phyloP scores from a whole-genome alignment of 1,140 invertebrate species.

The Orius insidiosus region DNA sequence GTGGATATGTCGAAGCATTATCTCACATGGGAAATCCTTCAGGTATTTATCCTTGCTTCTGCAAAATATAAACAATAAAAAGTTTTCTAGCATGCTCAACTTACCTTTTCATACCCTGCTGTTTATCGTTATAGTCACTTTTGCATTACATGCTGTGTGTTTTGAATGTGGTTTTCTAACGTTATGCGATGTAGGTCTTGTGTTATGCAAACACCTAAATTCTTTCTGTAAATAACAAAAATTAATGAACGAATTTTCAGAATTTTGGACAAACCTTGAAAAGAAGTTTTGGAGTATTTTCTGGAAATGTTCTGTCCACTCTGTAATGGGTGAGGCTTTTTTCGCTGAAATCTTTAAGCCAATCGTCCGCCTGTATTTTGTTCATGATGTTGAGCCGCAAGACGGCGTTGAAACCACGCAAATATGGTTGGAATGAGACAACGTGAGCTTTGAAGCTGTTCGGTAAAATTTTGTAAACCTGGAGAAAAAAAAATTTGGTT shows the following conservation, averaged over 20 bases:
- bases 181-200: not conserved
- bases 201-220: constrained; percentile 4
- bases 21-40: constrained; percentile 5
- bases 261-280: constrained; percentile 1
- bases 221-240: constrained; percentile 4
- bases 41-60: constrained; percentile 6
- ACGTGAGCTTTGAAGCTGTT: not conserved
- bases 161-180: constrained; percentile 2
- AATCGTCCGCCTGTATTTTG: constrained; percentile 5
- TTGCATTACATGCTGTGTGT: not conserved
- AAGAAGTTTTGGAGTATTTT: constrained; percentile 5
- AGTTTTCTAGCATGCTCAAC: not conserved
- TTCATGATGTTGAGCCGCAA: constrained; percentile 2
- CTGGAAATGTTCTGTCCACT: constrained; percentile 4
- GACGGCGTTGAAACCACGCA: constrained; percentile 1
- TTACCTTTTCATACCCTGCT: constrained; percentile 4
- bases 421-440: constrained; percentile 1
- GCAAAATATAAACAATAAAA: not conserved
- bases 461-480: constrained; percentile 1
- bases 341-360: constrained; percentile 7
- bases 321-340: constrained; percentile 2
- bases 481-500: not conserved
- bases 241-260: not conserved
- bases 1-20: constrained; percentile 5
- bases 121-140: constrained; percentile 4